phyloP scores from a whole-genome alignment of 2,797 vertebrate species.

The Sphenopsis melanotis region DNA sequence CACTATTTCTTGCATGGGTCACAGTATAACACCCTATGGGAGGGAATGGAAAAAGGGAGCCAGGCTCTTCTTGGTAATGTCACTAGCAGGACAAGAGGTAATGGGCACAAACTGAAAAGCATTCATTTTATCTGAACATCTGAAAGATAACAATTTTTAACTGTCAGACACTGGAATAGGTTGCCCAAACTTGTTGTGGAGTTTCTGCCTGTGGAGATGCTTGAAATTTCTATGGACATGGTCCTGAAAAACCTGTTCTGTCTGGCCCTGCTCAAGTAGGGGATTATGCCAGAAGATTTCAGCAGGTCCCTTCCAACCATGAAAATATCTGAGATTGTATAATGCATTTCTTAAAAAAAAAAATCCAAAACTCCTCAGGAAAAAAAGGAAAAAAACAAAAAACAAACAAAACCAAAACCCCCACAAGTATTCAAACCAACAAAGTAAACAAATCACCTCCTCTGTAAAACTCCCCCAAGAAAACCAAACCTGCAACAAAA shows the following conservation, averaged over 20 bases:
- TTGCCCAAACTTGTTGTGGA: background rate
- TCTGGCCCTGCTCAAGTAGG: background rate
- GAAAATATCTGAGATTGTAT: background rate
- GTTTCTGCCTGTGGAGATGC: background rate
- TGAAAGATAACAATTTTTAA: rapidly evolving
- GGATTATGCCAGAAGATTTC: background rate
- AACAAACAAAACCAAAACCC: background rate
- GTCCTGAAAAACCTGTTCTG: background rate
- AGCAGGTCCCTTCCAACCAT: background rate
- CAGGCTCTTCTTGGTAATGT: background rate
- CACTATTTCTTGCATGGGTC: rapidly evolving
- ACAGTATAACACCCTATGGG: rapidly evolving
- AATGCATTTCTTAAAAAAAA: background rate
- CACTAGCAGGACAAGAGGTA: background rate
- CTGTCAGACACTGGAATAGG: background rate
- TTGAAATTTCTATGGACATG: rapidly evolving
- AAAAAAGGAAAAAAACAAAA: rapidly evolving
- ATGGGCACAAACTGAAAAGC: background rate
- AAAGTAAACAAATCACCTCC: background rate
- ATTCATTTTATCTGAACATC: background rate
- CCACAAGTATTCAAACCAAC: background rate
- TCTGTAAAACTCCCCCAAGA: rapidly evolving
- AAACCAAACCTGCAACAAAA: background rate
- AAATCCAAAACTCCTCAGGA: background rate
- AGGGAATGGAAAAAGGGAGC: background rate